Percentiles rank a stretch among this genome's conserved stretches.
Evolutionary conservation across 2,797 vertebrate genomes (phyloP).

Genomic region (Rhynchotus rufescens): DNA sequence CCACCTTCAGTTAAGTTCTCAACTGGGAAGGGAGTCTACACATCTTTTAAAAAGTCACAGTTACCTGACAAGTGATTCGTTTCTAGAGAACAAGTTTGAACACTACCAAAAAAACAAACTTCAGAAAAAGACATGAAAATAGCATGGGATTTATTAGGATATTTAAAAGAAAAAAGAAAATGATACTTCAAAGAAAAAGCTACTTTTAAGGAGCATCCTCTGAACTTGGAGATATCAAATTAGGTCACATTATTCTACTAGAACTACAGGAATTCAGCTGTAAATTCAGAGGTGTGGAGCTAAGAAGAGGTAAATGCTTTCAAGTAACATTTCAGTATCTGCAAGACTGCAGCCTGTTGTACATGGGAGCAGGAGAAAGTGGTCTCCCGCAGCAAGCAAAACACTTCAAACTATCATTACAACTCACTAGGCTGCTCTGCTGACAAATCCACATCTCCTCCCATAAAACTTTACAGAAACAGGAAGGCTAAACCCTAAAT

Average conservation of each 20-base stretch:
- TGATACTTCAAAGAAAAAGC: background rate
- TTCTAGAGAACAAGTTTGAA: background rate
- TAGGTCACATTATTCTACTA: background rate
- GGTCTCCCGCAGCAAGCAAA: background rate
- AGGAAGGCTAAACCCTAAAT: background rate
- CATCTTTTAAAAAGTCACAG: background rate
- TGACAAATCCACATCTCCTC: background rate
- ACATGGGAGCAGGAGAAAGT: background rate
- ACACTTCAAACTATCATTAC: background rate
- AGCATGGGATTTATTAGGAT: background rate
- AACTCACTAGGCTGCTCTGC: background rate
- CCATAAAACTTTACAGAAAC: background rate
- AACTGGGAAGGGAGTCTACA: accelerated
- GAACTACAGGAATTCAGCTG: background rate
- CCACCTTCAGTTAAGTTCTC: background rate
- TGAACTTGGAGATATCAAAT: background rate
- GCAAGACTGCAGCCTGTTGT: background rate
- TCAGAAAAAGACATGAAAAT: background rate
- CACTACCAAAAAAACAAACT: background rate
- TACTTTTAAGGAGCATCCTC: background rate
- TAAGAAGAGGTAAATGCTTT: background rate
- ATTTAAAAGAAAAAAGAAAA: background rate
- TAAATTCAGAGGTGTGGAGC: background rate
- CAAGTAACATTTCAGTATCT: background rate
- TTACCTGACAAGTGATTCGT: background rate